phyloP scores from a whole-genome alignment of 2,888 invertebrate species.

The Octonoba sinensis region DNA sequence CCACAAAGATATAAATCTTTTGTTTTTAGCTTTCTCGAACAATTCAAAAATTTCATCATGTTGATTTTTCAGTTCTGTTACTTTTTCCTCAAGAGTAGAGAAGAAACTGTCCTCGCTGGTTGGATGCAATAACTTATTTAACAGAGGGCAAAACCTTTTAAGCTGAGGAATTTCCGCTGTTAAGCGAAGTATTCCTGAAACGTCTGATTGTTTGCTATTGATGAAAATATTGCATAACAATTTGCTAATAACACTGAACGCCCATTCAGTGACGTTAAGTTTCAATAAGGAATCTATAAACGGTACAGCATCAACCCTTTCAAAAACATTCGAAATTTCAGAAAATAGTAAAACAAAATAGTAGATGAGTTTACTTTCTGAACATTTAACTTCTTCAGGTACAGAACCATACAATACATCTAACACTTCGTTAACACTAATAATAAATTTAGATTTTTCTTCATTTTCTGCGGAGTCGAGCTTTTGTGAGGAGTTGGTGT shows the following conservation, averaged over 20 bases:
- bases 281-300: slow-evolving; percentile 31
- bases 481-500: slow-evolving; percentile 9
- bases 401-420: too few species aligned
- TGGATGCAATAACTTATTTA: slow-evolving; percentile 27
- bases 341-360: slow-evolving; percentile 12
- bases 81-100: neutral
- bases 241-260: slow-evolving; percentile 34
- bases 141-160: slow-evolving; percentile 26
- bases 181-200: slow-evolving; percentile 13
- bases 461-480: too few species aligned
- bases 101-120: neutral
- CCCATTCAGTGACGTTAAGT: slow-evolving; percentile 19
- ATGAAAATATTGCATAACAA: slow-evolving; percentile 29
- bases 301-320: slow-evolving; percentile 18
- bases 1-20: slow-evolving; percentile 18
- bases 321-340: slow-evolving; percentile 17
- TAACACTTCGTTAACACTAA: too few species aligned
- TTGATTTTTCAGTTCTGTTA: too few species aligned
- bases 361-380: too few species aligned
- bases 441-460: too few species aligned
- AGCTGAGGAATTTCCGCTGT: slow-evolving; percentile 32
- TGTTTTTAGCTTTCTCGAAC: slow-evolving; percentile 30
- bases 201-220: slow-evolving; percentile 24
- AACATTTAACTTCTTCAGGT: too few species aligned
- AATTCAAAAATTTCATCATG: too few species aligned